Base-by-base conservation (phyloP, 2,113 vertebrate species). In the Nothoprocta pentlandii region DNA sequence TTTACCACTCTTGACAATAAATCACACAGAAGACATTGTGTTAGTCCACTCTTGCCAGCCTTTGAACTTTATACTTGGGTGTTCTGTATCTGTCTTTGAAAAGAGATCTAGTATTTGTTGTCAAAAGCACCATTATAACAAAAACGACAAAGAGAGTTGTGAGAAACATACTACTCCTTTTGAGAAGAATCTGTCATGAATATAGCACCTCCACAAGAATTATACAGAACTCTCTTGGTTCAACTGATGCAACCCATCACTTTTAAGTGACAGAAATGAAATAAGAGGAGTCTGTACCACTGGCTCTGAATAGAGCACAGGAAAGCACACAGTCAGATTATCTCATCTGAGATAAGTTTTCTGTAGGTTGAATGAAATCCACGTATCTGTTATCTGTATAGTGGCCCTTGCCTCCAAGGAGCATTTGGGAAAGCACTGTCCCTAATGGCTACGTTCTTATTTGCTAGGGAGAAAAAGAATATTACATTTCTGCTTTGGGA, bases 381-480 rank as follows among this genome's bases (percentile, higher is more conserved):
- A 12, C 44, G 0, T 42, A 64, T 47, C 19, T 80, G 16, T 14
- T 56, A 80, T 4, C 15, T 61, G 21, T 9, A 47, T 19, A 44
- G 34, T n/a, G 44, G 39, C 21, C 21, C 42, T 71, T 70, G 42
- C 59, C 75, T 87, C 51, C 79, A 79, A 90, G 54, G 23, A 79
- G 53, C 70, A 81, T 47, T 54, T 90, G 85, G 62, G 23, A 92
- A 88, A 94, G 5, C n/a, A 28, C 26, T 79, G 23, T 14, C 86
- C 53, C 76, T 95, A 83, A 85, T 44, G 76, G 15, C 41, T 83
- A 34, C 9, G 16, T 58, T 93, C 59, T 88, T 59, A 42, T 85
- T 90, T 84, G 73, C 85, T 66, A 88, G 93, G 95, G 58, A 42
- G 71, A 93, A 94, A 94, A 89, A n/a, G 21, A 86, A 56, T 39